Evolutionary conservation across 2,797 vertebrate species (phyloP), one percentile per base, ranked within the genome.

Genomic region (Siniperca undulata): DNA sequence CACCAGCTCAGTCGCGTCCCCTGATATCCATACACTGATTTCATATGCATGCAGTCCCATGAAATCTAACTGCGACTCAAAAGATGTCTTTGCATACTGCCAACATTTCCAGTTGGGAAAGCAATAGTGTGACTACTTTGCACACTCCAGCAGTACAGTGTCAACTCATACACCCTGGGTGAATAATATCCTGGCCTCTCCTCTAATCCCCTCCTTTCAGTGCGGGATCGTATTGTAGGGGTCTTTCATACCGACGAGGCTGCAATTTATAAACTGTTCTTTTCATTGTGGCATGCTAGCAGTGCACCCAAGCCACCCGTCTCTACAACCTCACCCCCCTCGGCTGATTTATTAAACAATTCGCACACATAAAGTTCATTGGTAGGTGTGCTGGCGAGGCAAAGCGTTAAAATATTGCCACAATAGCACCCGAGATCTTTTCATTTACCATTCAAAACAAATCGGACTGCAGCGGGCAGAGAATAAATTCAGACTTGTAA

Each of bases 401-500:
- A 70, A 67, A 77, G 78, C 76, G 72, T 76, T 93, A 89, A 91
- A 93, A 93, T 92, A 90, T 88, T 77, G 74, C 88, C 86, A 92
- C 88, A 92, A 89, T 85, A 83, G 86, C 75, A 40, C 67, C 69
- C 20, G 74, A 86, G 88, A 94, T 90, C 92, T 92, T 94, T 93
- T 92, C 90, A 93, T 93, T 94, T 91, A 77, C 91, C 89, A 87
- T 90, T 91, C 88, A 89, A 88, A 95, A 94, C 91, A 93, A 94
- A 93, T 93, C 86, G 75, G 91, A 93, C 93, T 74, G 91, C 89
- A 70, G 86, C 76, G 44, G 91, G 86, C 85, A 90, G 92, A 90
- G 91, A 92, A 95, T 94, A 93, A 94, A 95, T 95, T 89, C 91
- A 85, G 89, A 94, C 92, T 92, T 93, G 93, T 95, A 93, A 94